phyloP scores from a whole-genome alignment of 1,140 invertebrate genomes.

The Solenopsis invicta region DNA sequence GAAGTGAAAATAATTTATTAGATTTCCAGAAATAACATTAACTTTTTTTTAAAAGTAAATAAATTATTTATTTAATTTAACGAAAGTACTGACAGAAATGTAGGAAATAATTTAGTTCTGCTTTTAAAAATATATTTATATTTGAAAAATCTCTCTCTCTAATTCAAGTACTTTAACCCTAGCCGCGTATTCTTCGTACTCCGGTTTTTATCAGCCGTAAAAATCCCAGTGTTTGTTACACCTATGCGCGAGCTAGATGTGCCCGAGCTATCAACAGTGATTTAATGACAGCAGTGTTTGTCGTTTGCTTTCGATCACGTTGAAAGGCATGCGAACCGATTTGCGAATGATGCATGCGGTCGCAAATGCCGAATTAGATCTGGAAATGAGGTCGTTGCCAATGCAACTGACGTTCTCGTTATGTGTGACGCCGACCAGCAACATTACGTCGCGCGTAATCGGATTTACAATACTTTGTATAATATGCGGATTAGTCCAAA shows the following conservation, averaged over 20 bases:
- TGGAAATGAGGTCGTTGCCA: conserved; percentile 62
- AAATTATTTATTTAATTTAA: no score
- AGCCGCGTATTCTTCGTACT: neutral
- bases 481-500: conserved; percentile 64
- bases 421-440: conserved; percentile 46
- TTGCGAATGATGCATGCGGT: conserved; percentile 62
- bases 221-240: neutral
- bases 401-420: conserved; percentile 63
- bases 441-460: conserved; percentile 62
- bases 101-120: no score
- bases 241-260: neutral
- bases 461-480: conserved; percentile 65
- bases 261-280: conserved; percentile 38
- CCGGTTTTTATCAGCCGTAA: neutral
- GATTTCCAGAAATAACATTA: no score
- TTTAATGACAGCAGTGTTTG: conserved; percentile 59
- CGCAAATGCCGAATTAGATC: conserved; percentile 62
- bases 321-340: conserved; percentile 57
- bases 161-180: neutral
- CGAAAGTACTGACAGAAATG: no score
- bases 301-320: conserved; percentile 60
- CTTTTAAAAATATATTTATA: neutral
- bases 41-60: no score
- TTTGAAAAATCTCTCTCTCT: no score
- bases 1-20: no score